A percentile compares a stretch with the other conserved stretches of the same genome.
Evolutionary conservation across 2,888 invertebrate species (phyloP).

Genomic region (Pachydiplax longipennis): DNA sequence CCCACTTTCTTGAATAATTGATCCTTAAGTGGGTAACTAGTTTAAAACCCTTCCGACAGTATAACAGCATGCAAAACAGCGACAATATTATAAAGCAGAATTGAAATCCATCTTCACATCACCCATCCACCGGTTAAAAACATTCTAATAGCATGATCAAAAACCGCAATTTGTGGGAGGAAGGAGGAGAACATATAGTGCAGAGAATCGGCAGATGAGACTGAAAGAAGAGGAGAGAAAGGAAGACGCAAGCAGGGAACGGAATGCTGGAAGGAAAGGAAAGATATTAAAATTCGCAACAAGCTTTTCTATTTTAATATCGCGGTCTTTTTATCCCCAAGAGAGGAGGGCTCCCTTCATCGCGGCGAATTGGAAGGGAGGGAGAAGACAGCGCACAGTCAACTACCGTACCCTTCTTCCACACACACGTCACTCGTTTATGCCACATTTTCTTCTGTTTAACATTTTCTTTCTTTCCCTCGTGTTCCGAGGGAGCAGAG

Average conservation of each 20-base stretch:
- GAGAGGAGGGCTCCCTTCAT: neutral
- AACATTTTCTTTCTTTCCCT: no score
- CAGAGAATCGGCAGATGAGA: neutral
- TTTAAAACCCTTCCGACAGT: no score
- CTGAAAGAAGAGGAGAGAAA: neutral
- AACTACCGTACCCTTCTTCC: neutral
- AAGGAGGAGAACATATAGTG: neutral
- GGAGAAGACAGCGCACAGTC: neutral
- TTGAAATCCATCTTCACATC: no score
- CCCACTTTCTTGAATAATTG: no score
- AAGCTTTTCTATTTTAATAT: constrained; percentile 43
- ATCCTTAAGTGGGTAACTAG: no score
- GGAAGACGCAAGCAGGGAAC: neutral
- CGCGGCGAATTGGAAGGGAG: neutral
- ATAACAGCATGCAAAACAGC: no score
- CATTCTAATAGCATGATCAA: no score
- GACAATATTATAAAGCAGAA: no score
- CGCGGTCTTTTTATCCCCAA: constrained; percentile 18
- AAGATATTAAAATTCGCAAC: constrained; percentile 27
- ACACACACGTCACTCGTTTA: neutral
- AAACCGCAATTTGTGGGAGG: no score
- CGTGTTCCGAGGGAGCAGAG: no score
- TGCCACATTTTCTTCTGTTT: neutral
- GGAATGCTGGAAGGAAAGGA: neutral
- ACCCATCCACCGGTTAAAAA: no score